A percentile compares a stretch with the other conserved stretches of the same genome.
Conservation (phyloP, 2,888 invertebrate genomes). For the Hypomecis punctinalis region DNA sequence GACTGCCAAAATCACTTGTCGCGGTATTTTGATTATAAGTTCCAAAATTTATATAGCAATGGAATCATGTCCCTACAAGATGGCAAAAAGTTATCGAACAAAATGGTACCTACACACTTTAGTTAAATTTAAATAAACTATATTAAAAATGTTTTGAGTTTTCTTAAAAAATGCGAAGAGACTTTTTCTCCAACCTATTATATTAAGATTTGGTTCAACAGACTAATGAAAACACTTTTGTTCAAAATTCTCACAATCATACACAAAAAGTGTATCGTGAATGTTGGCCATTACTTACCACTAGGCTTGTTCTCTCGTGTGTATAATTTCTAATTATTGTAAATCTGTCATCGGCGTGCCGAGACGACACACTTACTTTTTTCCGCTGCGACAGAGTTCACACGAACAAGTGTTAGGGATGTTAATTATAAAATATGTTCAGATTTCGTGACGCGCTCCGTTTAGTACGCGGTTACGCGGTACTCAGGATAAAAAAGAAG, state of each 20-base stretch:
- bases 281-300: neutral
- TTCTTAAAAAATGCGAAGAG: too few relatives aligned
- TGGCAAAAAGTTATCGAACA: too few relatives aligned
- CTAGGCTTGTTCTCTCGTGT: slow-evolving; percentile 46
- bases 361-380: slow-evolving; percentile 70
- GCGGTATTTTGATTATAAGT: too few relatives aligned
- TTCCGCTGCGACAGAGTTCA: slow-evolving; percentile 62
- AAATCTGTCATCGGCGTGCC: slow-evolving; percentile 75
- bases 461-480: slow-evolving; percentile 10
- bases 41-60: too few relatives aligned
- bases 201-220: neutral
- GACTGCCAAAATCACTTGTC: too few relatives aligned
- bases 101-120: too few relatives aligned
- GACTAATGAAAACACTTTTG: neutral
- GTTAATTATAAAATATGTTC: slow-evolving; percentile 59
- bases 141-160: too few relatives aligned
- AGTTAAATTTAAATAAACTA: too few relatives aligned
- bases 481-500: neutral
- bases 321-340: slow-evolving; percentile 77
- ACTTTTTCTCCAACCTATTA: too few relatives aligned
- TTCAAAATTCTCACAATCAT: too few relatives aligned
- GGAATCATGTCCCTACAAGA: too few relatives aligned
- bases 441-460: slow-evolving; percentile 46
- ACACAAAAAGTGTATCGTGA: neutral
- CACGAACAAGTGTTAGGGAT: slow-evolving; percentile 69